A percentile compares a stretch with the other conserved stretches of the same genome.
Conservation (phyloP, 2,113 vertebrate genomes). For the Loxodonta africana region DNA sequence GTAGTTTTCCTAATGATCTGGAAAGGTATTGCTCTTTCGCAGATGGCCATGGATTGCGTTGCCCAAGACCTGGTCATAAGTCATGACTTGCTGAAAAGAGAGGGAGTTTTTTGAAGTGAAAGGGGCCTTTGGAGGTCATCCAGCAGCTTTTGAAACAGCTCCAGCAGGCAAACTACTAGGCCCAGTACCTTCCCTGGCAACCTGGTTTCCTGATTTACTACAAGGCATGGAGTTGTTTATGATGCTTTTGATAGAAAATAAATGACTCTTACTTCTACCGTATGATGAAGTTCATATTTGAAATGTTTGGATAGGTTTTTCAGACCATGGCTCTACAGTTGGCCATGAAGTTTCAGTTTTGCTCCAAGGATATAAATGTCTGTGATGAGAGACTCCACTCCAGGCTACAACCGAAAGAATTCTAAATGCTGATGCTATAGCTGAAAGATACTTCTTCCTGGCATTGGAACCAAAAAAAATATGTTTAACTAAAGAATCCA, state of each 20-base stretch:
- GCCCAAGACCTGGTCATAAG: constrained; percentile 53
- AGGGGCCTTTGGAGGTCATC: constrained; percentile 57
- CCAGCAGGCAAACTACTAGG: background rate
- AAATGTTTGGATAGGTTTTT: constrained; percentile 62
- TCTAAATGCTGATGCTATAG: background rate
- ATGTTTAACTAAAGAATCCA: background rate
- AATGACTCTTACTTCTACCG: constrained; percentile 37
- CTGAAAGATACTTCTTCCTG: background rate
- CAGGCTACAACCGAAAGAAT: background rate
- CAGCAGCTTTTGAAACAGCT: constrained; percentile 58
- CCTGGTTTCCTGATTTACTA: constrained; percentile 50
- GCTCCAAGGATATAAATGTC: constrained; percentile 53
- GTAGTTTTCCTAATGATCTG: constrained; percentile 65
- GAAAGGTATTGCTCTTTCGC: constrained; percentile 14
- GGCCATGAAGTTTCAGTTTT: constrained; percentile 59
- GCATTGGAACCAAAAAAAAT: background rate
- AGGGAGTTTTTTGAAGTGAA: constrained; percentile 28
- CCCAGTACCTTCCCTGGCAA: constrained; percentile 30
- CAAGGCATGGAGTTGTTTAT: constrained; percentile 45
- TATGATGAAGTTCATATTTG: constrained; percentile 38
- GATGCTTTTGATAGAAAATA: constrained; percentile 60
- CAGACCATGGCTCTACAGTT: constrained; percentile 38
- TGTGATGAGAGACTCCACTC: background rate
- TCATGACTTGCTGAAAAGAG: constrained; percentile 56
- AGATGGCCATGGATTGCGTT: constrained; percentile 44